Base-by-base conservation (phyloP, 1,140 invertebrate genomes). In the Lordiphosa clarofinis region DNA sequence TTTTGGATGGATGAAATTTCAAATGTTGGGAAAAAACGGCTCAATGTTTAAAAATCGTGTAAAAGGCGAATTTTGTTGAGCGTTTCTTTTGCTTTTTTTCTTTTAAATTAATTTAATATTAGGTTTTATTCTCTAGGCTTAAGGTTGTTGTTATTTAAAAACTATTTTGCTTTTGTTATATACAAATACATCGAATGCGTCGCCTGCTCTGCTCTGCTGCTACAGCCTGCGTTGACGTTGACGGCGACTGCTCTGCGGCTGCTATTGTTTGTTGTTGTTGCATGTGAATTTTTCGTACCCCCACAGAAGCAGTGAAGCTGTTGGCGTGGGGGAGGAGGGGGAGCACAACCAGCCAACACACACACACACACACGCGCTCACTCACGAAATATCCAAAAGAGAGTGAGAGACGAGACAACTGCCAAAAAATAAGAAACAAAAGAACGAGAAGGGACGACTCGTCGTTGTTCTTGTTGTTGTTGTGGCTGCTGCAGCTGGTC, bases 61-160 rank as follows among this genome's bases (percentile, higher is more conserved):
- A 82, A 82, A 82, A 61, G 76, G 76, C 76, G 76, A 82, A 82
- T 73, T 59, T 68, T 71, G 44, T 53, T 78, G 78, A 82, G 76
- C 76, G 62, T 67, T 36, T 60, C 54, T 48, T 58, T 43, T 57
- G 19, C 31, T 52, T 31, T 44, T 39, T 54, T 10, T 38, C 38
- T 28, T 57, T 33, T 49, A 11, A 33, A 36, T 48, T 11, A 13
- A 28, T 52, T 38, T 44, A 24, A 31, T 31, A 31, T 31, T 31
- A 31, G 6, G 7, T 31, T 31, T 31, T 31, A 31, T 31, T 28
- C 24, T 46, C 12, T 33, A 12, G 2, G 43, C 61, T 49, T 24
- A 52, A 19, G 38, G 55, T 46, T 55, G 28, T 35, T 43, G 42
- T 54, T 47, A 42, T 63, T 76, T 76, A 56, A 55, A 63, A 72